These are phyloP conservation scores for Cyanoderma ruficeps DNA, from an alignment of 2,113 vertebrate species.

Conservation along the genomic window DNA sequence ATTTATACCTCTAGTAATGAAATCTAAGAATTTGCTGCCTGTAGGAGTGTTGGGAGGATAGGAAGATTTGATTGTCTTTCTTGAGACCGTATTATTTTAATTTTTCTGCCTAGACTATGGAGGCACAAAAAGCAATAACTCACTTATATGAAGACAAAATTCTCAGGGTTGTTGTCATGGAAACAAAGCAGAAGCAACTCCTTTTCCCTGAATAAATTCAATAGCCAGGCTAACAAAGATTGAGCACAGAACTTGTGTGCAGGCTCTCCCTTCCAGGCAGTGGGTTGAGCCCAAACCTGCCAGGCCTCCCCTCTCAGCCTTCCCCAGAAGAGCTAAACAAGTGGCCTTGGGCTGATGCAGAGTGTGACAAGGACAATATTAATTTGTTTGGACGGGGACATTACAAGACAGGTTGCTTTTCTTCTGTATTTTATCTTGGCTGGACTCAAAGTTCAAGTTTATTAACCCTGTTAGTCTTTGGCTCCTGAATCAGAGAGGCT, in stretches of 20 bases:
- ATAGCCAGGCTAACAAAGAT: constrained; percentile 38
- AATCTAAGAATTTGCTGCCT: constrained; percentile 44
- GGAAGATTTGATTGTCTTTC: constrained; percentile 61
- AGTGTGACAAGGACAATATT: background rate
- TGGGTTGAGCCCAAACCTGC: background rate
- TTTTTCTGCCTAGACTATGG: constrained; percentile 64
- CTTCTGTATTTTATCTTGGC: background rate
- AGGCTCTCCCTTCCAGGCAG: background rate
- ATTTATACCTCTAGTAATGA: constrained; percentile 36
- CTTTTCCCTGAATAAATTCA: constrained; percentile 64
- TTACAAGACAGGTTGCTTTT: background rate
- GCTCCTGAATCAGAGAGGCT: background rate
- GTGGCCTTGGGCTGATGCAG: background rate
- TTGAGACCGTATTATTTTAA: constrained; percentile 70
- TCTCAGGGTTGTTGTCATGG: constrained; percentile 72
- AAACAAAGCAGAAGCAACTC: constrained; percentile 58
- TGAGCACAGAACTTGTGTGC: background rate
- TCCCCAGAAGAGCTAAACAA: background rate
- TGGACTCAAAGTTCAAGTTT: background rate
- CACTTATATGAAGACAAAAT: constrained; percentile 65
- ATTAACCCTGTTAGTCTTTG: background rate
- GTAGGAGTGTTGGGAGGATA: constrained; percentile 28
- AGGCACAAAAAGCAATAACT: constrained; percentile 73
- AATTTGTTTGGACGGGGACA: background rate
- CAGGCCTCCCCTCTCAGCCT: background rate